Percentiles rank a stretch among this genome's conserved stretches.
Conservation (phyloP, 2,113 vertebrate genomes). For the Polypterus bichir region DNA sequence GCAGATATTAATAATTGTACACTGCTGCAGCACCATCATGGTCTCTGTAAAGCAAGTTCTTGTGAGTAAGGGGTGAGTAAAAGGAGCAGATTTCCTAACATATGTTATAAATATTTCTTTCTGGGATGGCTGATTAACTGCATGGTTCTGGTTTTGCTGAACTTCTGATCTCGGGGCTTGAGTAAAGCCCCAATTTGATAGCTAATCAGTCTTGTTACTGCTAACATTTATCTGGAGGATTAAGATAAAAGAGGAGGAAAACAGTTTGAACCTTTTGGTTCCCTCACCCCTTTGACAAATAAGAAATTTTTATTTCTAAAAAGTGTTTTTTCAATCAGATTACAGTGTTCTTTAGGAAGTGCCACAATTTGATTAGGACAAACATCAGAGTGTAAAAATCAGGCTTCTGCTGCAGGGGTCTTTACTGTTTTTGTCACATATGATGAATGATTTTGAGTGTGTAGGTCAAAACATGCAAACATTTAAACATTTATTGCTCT, state of each 20-base stretch:
- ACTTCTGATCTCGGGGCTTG: neutral
- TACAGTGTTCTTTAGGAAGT: neutral
- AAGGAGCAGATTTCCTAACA: constrained; percentile 20
- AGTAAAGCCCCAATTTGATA: neutral
- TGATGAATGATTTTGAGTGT: neutral
- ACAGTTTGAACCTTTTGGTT: neutral
- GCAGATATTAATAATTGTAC: too few relatives aligned
- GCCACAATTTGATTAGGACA: neutral
- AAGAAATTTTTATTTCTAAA: neutral
- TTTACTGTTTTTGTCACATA: neutral
- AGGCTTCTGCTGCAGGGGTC: neutral
- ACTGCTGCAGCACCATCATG: too few relatives aligned
- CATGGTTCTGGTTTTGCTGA: neutral
- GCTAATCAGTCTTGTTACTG: constrained; percentile 1
- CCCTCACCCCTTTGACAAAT: neutral
- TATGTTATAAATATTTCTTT: constrained; percentile 33
- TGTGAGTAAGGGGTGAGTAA: too few relatives aligned
- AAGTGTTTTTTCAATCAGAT: neutral
- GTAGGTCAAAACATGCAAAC: neutral
- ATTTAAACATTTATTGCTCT: constrained; percentile 1
- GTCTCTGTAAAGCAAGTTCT: too few relatives aligned
- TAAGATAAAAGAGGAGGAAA: neutral
- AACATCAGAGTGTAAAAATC: neutral
- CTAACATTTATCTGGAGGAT: constrained; percentile 1
- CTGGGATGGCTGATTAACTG: neutral